Base-by-base conservation (phyloP, 2,888 invertebrate genomes). In the Heteromyza rotundicornis region DNA sequence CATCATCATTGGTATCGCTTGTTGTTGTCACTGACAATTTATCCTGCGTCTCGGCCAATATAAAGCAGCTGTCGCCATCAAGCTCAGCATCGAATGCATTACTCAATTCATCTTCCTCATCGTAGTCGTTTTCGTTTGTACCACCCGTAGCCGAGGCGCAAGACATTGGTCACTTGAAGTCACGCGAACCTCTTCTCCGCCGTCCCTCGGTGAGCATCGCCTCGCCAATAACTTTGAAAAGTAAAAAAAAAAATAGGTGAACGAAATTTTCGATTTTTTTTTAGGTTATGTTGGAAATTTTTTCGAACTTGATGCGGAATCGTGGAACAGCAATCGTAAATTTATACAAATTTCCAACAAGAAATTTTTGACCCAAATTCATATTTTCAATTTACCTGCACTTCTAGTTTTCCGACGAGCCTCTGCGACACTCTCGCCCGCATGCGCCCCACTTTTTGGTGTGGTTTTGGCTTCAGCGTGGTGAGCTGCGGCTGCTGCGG, bases 81-180 rank as follows among this genome's bases (percentile, higher is more conserved):
- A 74, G 69, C 63, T 70, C 69, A 59, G 72, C 68, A 44, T 40
- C 58, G 35, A 54, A 56, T 54, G 47, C 57, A 57, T 60, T 47
- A 17, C 7, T 19, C 49, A 76, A 67, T 63, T 78, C 70, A 62
- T 72, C 69, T 54, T 74, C 73, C 36, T 73, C 70, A 63, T 68
- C 63, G 57, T 70, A 67, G 50, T 68, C 68, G 54, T 70, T 66
- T 67, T 74, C 73, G 68, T 68, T 72, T 56, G 70, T 64, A 66
- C n/a, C n/a, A n/a, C 69, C 70, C 67, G 72, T 81, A 80, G 82
- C 79, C 83, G 83, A 80, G 80, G 80, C 82, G 82, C 83, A 81
- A 83, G 85, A 85, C 85, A 84, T 79, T 84, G 85, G 87, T 90
- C 90, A 90, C 90, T 90, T 90, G 86, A 87, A 89, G 85, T 90